phyloP scores from a whole-genome alignment of 2,888 invertebrate species.

The Mythimna albipuncta region DNA sequence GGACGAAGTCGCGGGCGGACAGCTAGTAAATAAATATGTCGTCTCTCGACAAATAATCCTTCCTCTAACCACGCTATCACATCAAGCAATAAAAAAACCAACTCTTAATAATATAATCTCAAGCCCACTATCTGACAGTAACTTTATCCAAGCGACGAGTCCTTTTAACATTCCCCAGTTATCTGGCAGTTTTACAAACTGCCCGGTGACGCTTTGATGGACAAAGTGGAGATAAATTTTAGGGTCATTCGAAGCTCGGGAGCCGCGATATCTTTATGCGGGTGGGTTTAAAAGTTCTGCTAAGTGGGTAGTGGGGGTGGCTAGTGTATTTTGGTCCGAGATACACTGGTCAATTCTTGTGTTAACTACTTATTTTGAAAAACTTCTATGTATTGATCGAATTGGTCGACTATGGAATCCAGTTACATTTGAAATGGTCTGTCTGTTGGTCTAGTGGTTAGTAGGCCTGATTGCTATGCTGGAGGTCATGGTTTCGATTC shows the following conservation, averaged over 20 bases:
- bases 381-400: no score
- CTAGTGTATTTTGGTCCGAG: neutral
- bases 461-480: no score
- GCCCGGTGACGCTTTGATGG: constrained; percentile 53
- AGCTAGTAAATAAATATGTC: neutral
- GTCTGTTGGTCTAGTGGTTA: no score
- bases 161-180: constrained; percentile 59
- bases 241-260: constrained; percentile 39
- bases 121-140: constrained; percentile 40
- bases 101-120: constrained; percentile 54
- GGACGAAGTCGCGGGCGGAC: no score
- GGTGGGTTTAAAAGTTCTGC: constrained; percentile 44
- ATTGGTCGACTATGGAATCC: no score
- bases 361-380: neutral
- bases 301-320: constrained; percentile 30
- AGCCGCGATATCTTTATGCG: constrained; percentile 56
- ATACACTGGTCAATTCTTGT: neutral
- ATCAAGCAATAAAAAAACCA: constrained; percentile 41
- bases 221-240: constrained; percentile 49
- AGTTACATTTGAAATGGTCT: no score
- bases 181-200: constrained; percentile 55
- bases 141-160: constrained; percentile 36
- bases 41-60: constrained; percentile 9
- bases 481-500: no score
- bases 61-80: constrained; percentile 23